A percentile compares a stretch with the other conserved stretches of the same genome.
Conservation (phyloP, 2,113 vertebrate species). For the Trichomycterus rosablanca region DNA sequence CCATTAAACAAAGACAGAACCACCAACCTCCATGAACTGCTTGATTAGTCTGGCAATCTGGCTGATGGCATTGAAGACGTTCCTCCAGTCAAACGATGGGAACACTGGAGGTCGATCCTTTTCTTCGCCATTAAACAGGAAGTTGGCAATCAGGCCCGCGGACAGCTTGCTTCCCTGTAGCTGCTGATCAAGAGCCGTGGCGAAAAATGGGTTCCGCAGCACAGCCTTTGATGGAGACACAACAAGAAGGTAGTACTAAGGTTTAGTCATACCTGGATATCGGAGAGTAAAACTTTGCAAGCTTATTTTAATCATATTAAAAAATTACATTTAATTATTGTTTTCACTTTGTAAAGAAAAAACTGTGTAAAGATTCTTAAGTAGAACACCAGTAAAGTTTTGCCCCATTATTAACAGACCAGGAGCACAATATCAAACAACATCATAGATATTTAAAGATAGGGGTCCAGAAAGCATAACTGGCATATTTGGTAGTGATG, state of each 20-base stretch:
- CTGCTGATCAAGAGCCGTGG: conserved; percentile 59
- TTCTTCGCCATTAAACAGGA: conserved; percentile 74
- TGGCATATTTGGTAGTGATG: too few relatives aligned
- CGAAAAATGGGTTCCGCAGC: conserved; percentile 68
- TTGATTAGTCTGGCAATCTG: conserved; percentile 72
- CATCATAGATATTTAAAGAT: too few relatives aligned
- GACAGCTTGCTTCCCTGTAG: conserved; percentile 69
- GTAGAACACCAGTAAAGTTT: too few relatives aligned
- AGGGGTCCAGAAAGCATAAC: too few relatives aligned
- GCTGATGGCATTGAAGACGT: conserved; percentile 77
- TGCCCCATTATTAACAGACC: too few relatives aligned
- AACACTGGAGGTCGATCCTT: conserved; percentile 54
- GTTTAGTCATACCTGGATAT: neutral
- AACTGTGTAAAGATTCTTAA: too few relatives aligned
- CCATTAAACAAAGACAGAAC: conserved; percentile 8
- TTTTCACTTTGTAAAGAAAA: too few relatives aligned
- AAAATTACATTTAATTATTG: too few relatives aligned
- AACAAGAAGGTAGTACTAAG: neutral
- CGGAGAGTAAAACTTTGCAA: too few relatives aligned
- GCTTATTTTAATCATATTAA: too few relatives aligned
- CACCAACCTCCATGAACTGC: conserved; percentile 80
- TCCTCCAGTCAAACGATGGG: conserved; percentile 68
- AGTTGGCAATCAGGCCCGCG: conserved; percentile 66
- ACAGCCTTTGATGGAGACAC: conserved; percentile 61
- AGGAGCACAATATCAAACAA: too few relatives aligned